These are phyloP conservation scores for Augiades crinisus DNA, from an alignment of 2,888 invertebrate genomes.

Conservation along the genomic window DNA sequence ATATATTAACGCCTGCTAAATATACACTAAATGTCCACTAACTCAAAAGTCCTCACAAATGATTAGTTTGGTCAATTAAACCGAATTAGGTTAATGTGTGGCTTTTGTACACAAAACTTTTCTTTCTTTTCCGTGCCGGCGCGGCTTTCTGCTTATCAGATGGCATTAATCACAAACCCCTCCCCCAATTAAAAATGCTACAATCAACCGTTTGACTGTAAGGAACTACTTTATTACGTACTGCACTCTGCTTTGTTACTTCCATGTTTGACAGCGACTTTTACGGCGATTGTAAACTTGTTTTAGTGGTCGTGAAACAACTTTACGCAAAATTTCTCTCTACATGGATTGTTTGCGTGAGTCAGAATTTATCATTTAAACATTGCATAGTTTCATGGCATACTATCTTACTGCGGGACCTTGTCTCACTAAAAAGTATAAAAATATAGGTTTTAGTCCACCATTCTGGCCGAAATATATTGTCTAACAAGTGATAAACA, in stretches of 20 bases:
- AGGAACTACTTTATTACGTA: conserved; percentile 55
- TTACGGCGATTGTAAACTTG: conserved; percentile 56
- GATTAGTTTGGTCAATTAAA: conserved; percentile 77
- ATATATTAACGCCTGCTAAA: conserved; percentile 62
- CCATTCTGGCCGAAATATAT: no score
- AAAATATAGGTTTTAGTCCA: no score
- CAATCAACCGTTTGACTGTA: conserved; percentile 46
- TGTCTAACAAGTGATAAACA: no score
- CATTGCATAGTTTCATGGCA: no score
- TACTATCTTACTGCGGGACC: no score
- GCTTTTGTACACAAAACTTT: conserved; percentile 58
- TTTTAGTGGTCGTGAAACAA: conserved; percentile 37
- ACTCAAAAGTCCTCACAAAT: conserved; percentile 62
- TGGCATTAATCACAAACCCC: conserved; percentile 78
- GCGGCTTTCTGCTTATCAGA: conserved; percentile 66
- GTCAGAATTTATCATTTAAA: not conserved
- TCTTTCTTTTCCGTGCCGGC: conserved; percentile 59
- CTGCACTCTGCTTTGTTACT: conserved; percentile 53
- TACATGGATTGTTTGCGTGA: conserved; percentile 13
- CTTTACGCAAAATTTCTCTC: conserved; percentile 21
- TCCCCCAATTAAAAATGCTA: conserved; percentile 76
- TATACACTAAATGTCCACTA: conserved; percentile 37
- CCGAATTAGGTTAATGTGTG: conserved; percentile 80
- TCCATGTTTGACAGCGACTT: conserved; percentile 61
- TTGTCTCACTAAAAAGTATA: no score